phyloP scores from a whole-genome alignment of 2,888 invertebrate species.

The Malacosoma neustria region DNA sequence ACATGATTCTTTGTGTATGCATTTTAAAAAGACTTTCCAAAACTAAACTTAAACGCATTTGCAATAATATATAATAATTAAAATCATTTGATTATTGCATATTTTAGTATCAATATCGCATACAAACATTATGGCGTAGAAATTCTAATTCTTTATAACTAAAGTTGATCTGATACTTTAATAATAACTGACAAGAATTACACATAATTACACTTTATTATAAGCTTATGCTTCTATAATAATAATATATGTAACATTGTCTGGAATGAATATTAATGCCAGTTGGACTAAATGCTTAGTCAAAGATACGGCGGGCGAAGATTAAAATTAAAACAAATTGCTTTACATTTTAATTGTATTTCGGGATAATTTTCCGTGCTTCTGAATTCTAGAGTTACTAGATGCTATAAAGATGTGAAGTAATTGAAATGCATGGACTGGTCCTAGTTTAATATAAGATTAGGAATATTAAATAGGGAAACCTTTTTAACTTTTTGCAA shows the following conservation, averaged over 20 bases:
- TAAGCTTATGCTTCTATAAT: conserved; percentile 30
- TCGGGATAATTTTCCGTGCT: conserved; percentile 70
- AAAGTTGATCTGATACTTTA: conserved; percentile 6
- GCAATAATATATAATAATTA: too few relatives aligned
- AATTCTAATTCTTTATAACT: conserved; percentile 11
- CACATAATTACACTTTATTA: conserved; percentile 29
- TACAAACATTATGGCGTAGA: conserved; percentile 7
- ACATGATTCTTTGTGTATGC: too few relatives aligned
- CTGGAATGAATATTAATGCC: conserved; percentile 41
- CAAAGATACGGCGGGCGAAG: conserved; percentile 39
- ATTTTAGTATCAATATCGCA: neutral
- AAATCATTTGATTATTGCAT: too few relatives aligned
- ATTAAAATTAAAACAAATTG: conserved; percentile 72
- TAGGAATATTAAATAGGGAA: neutral
- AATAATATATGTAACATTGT: conserved; percentile 36
- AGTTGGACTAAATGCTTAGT: conserved; percentile 32
- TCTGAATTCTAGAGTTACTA: conserved; percentile 62
- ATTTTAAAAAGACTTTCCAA: too few relatives aligned
- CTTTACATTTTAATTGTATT: conserved; percentile 72
- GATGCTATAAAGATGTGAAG: conserved; percentile 43
- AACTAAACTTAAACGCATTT: too few relatives aligned
- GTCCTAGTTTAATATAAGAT: conserved; percentile 6
- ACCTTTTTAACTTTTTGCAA: conserved; percentile 3
- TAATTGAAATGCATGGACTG: conserved; percentile 28
- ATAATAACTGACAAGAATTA: conserved; percentile 8